Evolutionary conservation across 1,140 invertebrate genomes (phyloP).

Genomic region (Phortica variegata): DNA sequence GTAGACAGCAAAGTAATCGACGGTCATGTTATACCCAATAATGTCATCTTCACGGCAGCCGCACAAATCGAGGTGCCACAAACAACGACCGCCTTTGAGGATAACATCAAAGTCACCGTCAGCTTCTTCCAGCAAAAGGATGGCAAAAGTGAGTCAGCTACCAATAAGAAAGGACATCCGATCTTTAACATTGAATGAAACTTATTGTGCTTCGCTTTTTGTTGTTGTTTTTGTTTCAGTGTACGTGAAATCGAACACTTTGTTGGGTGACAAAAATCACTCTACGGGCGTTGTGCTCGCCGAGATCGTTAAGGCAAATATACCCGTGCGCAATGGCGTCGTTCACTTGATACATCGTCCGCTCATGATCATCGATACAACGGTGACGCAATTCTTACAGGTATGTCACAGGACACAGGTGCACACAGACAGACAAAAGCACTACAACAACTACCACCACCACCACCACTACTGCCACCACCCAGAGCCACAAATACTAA

Average conservation of each 20-base stretch:
- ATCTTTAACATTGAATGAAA: too few species aligned
- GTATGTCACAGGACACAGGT: conserved; percentile 58
- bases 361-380: conserved; percentile 84
- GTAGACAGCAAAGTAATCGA: conserved; percentile 84
- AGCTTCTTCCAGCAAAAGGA: conserved; percentile 69
- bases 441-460: too few species aligned
- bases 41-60: conserved; percentile 82
- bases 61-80: conserved; percentile 70
- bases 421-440: conserved; percentile 10
- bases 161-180: too few species aligned
- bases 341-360: conserved; percentile 88
- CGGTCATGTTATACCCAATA: conserved; percentile 84
- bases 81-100: conserved; percentile 76
- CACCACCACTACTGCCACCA: too few species aligned
- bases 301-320: conserved; percentile 86
- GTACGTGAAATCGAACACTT: conserved; percentile 84
- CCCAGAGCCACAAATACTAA: conserved; percentile 6
- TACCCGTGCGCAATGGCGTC: conserved; percentile 88
- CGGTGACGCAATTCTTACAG: conserved; percentile 80
- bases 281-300: conserved; percentile 78
- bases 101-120: conserved; percentile 79
- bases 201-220: background rate
- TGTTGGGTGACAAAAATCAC: conserved; percentile 74
- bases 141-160: conserved; percentile 65
- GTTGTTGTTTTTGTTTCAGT: conserved; percentile 61